phyloP scores from a whole-genome alignment of 2,113 vertebrate species.

The Chloropsis hardwickii region DNA sequence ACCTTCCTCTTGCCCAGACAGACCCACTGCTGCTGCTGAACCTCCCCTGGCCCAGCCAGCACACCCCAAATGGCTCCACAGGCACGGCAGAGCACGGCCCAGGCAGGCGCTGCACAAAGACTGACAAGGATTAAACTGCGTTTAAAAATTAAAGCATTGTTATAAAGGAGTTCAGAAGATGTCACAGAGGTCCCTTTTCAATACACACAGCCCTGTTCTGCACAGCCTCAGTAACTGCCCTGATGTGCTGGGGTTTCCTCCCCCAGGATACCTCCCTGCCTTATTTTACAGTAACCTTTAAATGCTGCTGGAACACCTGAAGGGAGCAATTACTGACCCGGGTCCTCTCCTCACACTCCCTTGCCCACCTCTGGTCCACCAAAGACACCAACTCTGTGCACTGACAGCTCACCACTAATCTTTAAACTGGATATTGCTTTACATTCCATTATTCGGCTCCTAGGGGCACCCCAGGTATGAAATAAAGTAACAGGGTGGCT shows the following conservation, averaged over 20 bases:
- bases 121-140: accelerated
- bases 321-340: background rate
- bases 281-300: background rate
- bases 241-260: background rate
- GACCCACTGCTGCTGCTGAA: background rate
- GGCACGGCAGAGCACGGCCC: background rate
- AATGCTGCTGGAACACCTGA: accelerated
- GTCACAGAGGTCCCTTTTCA: background rate
- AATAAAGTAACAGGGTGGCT: background rate
- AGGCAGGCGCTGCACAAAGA: background rate
- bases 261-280: background rate
- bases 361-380: too few species aligned
- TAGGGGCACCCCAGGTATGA: background rate
- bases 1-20: background rate
- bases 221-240: background rate
- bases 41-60: background rate
- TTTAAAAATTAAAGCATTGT: background rate
- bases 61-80: accelerated
- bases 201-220: accelerated
- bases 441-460: background rate
- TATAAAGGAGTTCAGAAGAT: background rate
- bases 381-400: background rate
- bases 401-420: background rate
- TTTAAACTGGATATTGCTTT: background rate
- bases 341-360: background rate